These are phyloP conservation scores for Cephalopholis sonnerati DNA, from an alignment of 2,113 vertebrate species.

Conservation along the genomic window DNA sequence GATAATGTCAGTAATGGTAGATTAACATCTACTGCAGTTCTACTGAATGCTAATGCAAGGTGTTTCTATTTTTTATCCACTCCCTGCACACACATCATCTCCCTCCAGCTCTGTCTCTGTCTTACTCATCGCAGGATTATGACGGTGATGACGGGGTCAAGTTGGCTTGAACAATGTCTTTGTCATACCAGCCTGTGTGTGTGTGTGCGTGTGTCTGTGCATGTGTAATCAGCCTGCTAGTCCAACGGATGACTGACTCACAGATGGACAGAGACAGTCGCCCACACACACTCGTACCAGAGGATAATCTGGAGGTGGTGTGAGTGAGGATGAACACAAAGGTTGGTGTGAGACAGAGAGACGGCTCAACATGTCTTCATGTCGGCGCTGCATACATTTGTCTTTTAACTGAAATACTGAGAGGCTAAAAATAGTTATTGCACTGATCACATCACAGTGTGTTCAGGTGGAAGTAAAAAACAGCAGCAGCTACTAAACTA, in stretches of 20 bases:
- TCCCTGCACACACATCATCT: background rate
- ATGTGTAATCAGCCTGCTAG: slow-evolving; percentile 24
- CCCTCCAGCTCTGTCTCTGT: slow-evolving; percentile 9
- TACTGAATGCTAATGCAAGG: background rate
- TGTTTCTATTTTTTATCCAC: slow-evolving; percentile 4
- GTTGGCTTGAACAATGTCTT: slow-evolving; percentile 24
- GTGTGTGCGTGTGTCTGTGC: slow-evolving; percentile 7
- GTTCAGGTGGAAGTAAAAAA: too few species aligned
- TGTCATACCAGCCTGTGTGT: background rate
- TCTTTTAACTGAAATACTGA: background rate
- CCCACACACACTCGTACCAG: slow-evolving; percentile 36
- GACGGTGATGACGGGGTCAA: slow-evolving; percentile 26
- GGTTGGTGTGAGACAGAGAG: slow-evolving; percentile 11
- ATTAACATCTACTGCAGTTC: background rate
- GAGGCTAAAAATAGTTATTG: background rate
- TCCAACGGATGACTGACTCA: slow-evolving; percentile 44
- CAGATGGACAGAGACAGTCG: slow-evolving; percentile 43
- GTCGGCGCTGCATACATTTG: background rate
- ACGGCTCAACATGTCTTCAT: background rate
- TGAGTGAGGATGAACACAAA: slow-evolving; percentile 13
- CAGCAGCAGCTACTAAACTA: too few species aligned
- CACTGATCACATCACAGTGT: background rate
- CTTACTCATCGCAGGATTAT: slow-evolving; percentile 19
- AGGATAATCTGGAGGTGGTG: slow-evolving; percentile 43
- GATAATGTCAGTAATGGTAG: background rate